Base-by-base conservation (phyloP, 23 tunicate species). In the Diplosoma virens region DNA sequence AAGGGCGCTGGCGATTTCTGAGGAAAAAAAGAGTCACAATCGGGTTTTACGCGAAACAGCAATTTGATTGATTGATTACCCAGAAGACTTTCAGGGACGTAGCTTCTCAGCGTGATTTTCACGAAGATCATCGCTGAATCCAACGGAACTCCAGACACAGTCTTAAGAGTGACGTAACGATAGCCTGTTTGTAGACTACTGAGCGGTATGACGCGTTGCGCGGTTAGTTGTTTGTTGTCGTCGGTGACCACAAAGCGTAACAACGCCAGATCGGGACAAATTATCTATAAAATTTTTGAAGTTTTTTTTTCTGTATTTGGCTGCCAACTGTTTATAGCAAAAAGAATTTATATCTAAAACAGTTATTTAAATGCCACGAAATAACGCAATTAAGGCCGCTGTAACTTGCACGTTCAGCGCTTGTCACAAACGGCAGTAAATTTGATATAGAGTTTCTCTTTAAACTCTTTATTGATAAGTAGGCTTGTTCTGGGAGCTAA, bases 101-200 rank as follows among this genome's bases (percentile, higher is more conserved):
- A 92, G 59, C 97, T 92, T 30, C 53, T 78, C 32, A 92, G 80
- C 1, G 60, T 18, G 24, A 92, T 80, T 58, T 92, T 92, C 24
- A 81, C 86, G 33, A 92, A 92, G 1, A 92, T 32, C n/a, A 78
- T 73, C 21, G 92, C 66, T 1, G 81, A 73, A 77, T 92, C 84
- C 25, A 92, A 60, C 0, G 83, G 83, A 2, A 80, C 55, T 1
- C 92, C 87, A 25, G 76, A 22, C 1, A 77, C 55, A 0, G 82
- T 73, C 14, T 84, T 69, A 26, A 92, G 50, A 6, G 84, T 7
- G 22, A 92, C 70, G 75, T 92, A 81, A 0, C 88, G 83, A 59
- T 92, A 92, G 45, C 97, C 97, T 20, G 81, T 80, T 58, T 92
- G 97, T 37, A 92, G 71, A 59, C 81, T 56, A 36, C 79, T 88